phyloP scores from a whole-genome alignment of 2,113 vertebrate species.

The Archilochus colubris region DNA sequence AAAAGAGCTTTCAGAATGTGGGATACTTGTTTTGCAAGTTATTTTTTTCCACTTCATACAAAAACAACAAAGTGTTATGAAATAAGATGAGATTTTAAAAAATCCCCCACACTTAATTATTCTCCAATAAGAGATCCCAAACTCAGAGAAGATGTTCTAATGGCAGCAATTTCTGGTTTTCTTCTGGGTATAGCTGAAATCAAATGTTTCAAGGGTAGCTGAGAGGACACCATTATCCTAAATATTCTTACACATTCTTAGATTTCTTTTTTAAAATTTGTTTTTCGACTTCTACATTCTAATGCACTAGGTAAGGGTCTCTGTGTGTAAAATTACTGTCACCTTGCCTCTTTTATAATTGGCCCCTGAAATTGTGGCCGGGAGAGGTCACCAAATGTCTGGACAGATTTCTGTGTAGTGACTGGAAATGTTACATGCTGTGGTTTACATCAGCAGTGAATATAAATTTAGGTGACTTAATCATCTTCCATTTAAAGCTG shows the following conservation, averaged over 20 bases:
- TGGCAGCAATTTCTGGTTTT: not conserved
- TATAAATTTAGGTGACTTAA: constrained; percentile 40
- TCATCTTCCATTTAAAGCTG: constrained; percentile 31
- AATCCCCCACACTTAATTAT: constrained; percentile 4
- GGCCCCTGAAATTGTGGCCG: not conserved
- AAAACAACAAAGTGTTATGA: constrained; percentile 21
- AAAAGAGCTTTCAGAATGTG: constrained; percentile 63
- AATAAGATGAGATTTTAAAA: not conserved
- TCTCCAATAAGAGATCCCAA: not conserved
- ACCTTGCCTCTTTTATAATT: not conserved
- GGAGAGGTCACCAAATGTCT: constrained; percentile 26
- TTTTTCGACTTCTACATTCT: not conserved
- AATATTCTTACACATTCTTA: not conserved
- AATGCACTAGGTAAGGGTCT: not conserved
- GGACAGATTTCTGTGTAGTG: constrained; percentile 15
- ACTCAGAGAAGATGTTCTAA: not conserved
- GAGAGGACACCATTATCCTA: not conserved
- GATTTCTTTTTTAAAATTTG: not conserved
- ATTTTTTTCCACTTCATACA: not conserved
- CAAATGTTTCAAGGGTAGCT: not conserved
- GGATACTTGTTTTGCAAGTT: constrained; percentile 59
- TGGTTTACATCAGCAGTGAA: not conserved
- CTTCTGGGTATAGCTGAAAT: not conserved
- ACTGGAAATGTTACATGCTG: not conserved
- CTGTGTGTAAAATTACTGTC: not conserved